phyloP scores from a whole-genome alignment of 2,888 invertebrate species.

The Morpho deidamia region DNA sequence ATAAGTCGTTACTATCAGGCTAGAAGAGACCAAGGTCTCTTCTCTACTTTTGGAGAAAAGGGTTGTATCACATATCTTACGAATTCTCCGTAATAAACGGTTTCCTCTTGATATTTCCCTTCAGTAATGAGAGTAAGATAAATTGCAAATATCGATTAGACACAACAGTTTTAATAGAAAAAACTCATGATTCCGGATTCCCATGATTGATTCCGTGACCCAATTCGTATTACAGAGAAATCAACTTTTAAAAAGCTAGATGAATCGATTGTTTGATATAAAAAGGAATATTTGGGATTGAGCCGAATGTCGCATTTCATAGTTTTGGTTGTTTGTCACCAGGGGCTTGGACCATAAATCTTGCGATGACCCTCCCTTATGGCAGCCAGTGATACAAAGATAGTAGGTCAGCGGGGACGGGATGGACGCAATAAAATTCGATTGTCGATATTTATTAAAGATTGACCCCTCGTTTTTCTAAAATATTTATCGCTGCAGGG shows the following conservation, averaged over 20 bases:
- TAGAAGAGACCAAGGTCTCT: too few relatives aligned
- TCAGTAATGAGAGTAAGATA: too few relatives aligned
- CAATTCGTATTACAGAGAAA: not conserved
- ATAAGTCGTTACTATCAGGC: too few relatives aligned
- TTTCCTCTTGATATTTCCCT: too few relatives aligned
- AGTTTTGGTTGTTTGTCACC: slow-evolving; percentile 50
- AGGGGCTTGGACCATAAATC: slow-evolving; percentile 55
- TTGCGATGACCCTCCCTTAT: slow-evolving; percentile 56
- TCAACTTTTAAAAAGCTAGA: slow-evolving; percentile 15
- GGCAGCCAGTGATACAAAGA: slow-evolving; percentile 43
- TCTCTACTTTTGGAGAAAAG: too few relatives aligned
- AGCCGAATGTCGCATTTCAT: slow-evolving; percentile 47
- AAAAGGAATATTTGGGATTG: slow-evolving; percentile 30
- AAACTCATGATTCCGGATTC: not conserved
- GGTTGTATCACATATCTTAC: too few relatives aligned
- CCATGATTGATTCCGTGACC: not conserved
- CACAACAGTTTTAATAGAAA: too few relatives aligned
- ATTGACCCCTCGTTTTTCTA: slow-evolving; percentile 34
- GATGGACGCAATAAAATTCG: slow-evolving; percentile 53
- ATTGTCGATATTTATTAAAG: slow-evolving; percentile 47
- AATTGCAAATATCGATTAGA: not conserved
- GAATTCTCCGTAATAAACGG: too few relatives aligned
- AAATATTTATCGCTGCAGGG: slow-evolving; percentile 28
- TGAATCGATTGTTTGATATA: slow-evolving; percentile 22
- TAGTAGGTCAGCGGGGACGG: slow-evolving; percentile 55